Conservation (phyloP, 1,140 invertebrate species). For the Dufourea novaeangliae region DNA sequence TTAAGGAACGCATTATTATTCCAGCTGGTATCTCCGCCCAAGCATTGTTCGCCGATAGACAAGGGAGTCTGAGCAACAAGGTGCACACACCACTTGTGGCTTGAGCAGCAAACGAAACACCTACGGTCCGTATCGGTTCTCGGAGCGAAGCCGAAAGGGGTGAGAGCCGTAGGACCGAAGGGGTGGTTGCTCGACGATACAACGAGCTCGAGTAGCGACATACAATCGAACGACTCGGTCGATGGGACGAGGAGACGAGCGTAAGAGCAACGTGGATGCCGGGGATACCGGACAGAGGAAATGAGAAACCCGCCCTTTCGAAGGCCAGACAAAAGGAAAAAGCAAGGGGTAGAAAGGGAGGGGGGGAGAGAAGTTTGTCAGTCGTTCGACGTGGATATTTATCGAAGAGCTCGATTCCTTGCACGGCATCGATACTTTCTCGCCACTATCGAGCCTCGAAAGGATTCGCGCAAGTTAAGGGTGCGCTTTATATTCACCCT, state of each 20-base stretch:
- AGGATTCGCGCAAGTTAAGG: slow-evolving; percentile 29
- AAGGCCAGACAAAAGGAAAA: slow-evolving; percentile 54
- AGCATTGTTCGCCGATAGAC: slow-evolving; percentile 30
- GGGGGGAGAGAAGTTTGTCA: slow-evolving; percentile 29
- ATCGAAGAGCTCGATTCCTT: slow-evolving; percentile 51
- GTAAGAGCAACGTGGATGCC: slow-evolving; percentile 44
- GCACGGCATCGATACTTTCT: slow-evolving; percentile 13
- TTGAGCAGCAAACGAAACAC: slow-evolving; percentile 44
- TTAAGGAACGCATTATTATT: slow-evolving; percentile 13
- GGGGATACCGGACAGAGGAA: slow-evolving; percentile 45
- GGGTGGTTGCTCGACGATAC: slow-evolving; percentile 48
- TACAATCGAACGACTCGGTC: slow-evolving; percentile 60
- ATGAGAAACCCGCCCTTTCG: slow-evolving; percentile 54
- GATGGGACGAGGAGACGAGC: slow-evolving; percentile 51
- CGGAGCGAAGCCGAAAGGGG: slow-evolving; percentile 28
- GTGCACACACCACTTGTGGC: slow-evolving; percentile 54
- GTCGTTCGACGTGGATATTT: slow-evolving; percentile 56
- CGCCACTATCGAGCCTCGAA: slow-evolving; percentile 19
- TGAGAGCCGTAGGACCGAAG: background rate
- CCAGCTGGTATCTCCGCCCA: slow-evolving; percentile 12
- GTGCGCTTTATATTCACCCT: slow-evolving; percentile 14
- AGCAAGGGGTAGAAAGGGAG: slow-evolving; percentile 17
- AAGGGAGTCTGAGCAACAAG: slow-evolving; percentile 48
- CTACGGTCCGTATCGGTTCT: slow-evolving; percentile 51
- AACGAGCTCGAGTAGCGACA: slow-evolving; percentile 52